Percentiles rank a stretch among this genome's conserved stretches.
phyloP scores from a whole-genome alignment of 92 coral and sea anemone species.

The Parazoanthus swiftii region DNA sequence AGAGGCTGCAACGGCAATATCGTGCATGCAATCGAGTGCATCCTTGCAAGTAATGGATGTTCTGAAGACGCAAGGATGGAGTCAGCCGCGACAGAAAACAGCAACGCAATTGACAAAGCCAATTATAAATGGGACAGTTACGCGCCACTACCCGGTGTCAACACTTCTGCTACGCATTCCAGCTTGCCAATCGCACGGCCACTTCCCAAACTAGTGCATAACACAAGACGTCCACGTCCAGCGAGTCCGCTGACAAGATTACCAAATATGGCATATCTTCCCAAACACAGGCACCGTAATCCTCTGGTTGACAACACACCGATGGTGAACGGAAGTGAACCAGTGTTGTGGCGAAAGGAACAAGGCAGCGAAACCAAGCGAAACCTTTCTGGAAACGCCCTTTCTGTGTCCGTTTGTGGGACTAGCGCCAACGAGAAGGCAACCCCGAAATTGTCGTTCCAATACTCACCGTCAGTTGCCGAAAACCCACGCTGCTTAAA shows the following conservation, averaged over 20 bases:
- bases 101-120: not conserved
- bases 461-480: too few species aligned
- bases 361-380: too few species aligned
- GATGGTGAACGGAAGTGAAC: too few species aligned
- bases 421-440: too few species aligned
- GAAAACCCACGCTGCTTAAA: too few species aligned
- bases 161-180: not conserved
- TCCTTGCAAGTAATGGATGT: slow-evolving; percentile 51
- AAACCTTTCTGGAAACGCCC: too few species aligned
- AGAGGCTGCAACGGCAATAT: slow-evolving; percentile 66
- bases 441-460: too few species aligned
- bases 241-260: not conserved
- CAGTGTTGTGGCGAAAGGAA: too few species aligned
- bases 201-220: not conserved
- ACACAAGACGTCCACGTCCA: not conserved
- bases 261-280: slow-evolving; percentile 17
- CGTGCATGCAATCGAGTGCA: slow-evolving; percentile 69
- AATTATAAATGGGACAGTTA: not conserved
- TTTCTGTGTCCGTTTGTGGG: too few species aligned
- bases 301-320: too few species aligned
- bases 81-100: not conserved
- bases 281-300: not conserved
- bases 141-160: not conserved
- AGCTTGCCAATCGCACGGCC: not conserved
- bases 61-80: too few species aligned